These are phyloP conservation scores for Anarsia innoxiella DNA, from an alignment of 2,888 invertebrate species.

Conservation along the genomic window DNA sequence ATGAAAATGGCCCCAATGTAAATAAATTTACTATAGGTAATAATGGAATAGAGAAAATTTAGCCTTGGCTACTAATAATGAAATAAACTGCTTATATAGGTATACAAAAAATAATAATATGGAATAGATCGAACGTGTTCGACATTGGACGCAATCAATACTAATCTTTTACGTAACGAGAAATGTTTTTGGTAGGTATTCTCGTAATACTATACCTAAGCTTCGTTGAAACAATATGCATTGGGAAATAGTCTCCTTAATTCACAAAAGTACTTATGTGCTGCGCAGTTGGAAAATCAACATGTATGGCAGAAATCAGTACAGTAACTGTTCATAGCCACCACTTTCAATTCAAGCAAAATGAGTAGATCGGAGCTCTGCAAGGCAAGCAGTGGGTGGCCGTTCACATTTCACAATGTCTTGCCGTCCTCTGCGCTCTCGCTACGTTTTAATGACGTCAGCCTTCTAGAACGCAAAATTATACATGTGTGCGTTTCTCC, in stretches of 20 bases:
- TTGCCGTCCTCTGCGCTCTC: slow-evolving; percentile 58
- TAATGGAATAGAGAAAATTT: too few relatives aligned
- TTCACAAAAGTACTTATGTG: slow-evolving; percentile 59
- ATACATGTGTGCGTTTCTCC: slow-evolving; percentile 43
- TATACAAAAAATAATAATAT: too few relatives aligned
- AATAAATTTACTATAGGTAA: too few relatives aligned
- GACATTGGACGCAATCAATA: too few relatives aligned
- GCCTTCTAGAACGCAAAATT: slow-evolving; percentile 66
- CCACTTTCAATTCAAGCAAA: slow-evolving; percentile 64
- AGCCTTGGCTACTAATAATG: too few relatives aligned
- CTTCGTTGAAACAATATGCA: slow-evolving; percentile 66
- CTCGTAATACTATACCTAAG: slow-evolving; percentile 69
- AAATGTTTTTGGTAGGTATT: slow-evolving; percentile 11
- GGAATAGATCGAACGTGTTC: too few relatives aligned
- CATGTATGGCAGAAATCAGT: slow-evolving; percentile 66
- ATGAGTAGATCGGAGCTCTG: slow-evolving; percentile 55
- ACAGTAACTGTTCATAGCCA: slow-evolving; percentile 68
- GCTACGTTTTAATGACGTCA: slow-evolving; percentile 63
- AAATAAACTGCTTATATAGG: too few relatives aligned
- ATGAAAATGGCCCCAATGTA: too few relatives aligned
- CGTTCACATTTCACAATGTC: slow-evolving; percentile 74
- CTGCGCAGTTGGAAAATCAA: slow-evolving; percentile 58
- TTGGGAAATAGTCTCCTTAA: slow-evolving; percentile 58
- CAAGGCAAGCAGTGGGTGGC: slow-evolving; percentile 65
- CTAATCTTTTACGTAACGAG: too few relatives aligned